Base-by-base conservation (phyloP, 2,888 invertebrate species). In the Acleris laterana region DNA sequence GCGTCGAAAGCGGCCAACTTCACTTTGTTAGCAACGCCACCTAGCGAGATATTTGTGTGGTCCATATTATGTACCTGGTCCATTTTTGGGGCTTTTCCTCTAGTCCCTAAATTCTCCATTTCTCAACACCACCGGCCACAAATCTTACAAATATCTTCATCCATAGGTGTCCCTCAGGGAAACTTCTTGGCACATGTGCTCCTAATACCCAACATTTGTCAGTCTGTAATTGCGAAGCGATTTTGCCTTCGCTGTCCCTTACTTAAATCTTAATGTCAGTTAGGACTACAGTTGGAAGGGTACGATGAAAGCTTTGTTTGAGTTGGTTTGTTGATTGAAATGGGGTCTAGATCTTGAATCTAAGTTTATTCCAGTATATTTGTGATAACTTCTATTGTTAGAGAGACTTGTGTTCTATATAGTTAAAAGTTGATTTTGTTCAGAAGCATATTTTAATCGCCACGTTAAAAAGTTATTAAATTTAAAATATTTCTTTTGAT, bases 141-240 rank as follows among this genome's bases (percentile, higher is more conserved):
- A 53, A 56, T 55, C 55, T 60, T 55, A 53, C 57, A 58, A 58
- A 38, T 38, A 38, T 38, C 38, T 38, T 13, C 20, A 25, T 44
- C 49, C 63, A 63, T 63, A 63, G 63, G 63, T 63, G 51, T 68
- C 66, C 51, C 62, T 44, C 55, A 48, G 71, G 72, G 72, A 72
- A 84, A 85, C 76, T 87, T 81, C 74, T 82, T 74, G 88, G 78
- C 93, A 93, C 93, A 93, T 93, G 92, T 93, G 92, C 81, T 80
- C 71, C 78, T 92, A 93, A 93, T 92, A 90, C 78, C 91, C 89
- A 77, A 79, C 93, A 93, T 93, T 93, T 91, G 90, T 93, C 92
- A 92, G 91, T 82, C 83, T 90, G 87, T 93, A 93, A 93, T 92
- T 89, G 89, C 91, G 75, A 91, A 89, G 86, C 82, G 88, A 92